phyloP scores from a whole-genome alignment of 2,113 vertebrate species.

The Formicarius rufipectus region DNA sequence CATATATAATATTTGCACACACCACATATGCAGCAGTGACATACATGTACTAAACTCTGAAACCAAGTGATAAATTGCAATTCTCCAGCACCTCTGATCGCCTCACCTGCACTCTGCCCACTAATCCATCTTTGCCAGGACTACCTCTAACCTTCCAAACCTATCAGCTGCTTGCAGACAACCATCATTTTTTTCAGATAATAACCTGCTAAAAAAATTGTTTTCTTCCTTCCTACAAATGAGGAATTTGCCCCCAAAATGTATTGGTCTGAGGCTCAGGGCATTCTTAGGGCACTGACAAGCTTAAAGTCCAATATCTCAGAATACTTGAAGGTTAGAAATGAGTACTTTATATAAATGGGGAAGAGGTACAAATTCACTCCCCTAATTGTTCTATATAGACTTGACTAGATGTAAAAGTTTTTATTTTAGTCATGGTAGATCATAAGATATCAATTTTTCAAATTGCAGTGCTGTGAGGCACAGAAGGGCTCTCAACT shows the following conservation, averaged over 20 bases:
- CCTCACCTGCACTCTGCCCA: conserved; percentile 52
- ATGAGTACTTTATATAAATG: not conserved
- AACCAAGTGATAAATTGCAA: conserved; percentile 47
- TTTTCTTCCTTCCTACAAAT: conserved; percentile 42
- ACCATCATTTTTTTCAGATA: conserved; percentile 55
- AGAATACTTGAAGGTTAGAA: not conserved
- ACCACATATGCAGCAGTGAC: not conserved
- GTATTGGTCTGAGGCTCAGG: not conserved
- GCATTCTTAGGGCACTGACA: not conserved
- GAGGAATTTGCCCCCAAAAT: conserved; percentile 18
- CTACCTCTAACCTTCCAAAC: conserved; percentile 56
- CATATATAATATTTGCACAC: not conserved
- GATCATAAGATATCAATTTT: not conserved
- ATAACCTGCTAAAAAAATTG: conserved; percentile 47
- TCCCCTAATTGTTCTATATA: not conserved
- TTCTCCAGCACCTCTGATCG: not conserved
- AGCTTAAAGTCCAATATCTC: conserved; percentile 20
- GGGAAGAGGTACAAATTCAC: not conserved
- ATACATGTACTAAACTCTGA: not conserved
- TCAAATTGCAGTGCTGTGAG: not conserved
- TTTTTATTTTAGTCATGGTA: not conserved
- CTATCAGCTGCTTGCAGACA: conserved; percentile 46
- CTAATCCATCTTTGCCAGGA: conserved; percentile 62
- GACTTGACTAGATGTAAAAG: not conserved
- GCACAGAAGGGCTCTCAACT: not conserved